Evolutionary conservation across 2,113 vertebrate genomes (phyloP).

Genomic region (Menura novaehollandiae): DNA sequence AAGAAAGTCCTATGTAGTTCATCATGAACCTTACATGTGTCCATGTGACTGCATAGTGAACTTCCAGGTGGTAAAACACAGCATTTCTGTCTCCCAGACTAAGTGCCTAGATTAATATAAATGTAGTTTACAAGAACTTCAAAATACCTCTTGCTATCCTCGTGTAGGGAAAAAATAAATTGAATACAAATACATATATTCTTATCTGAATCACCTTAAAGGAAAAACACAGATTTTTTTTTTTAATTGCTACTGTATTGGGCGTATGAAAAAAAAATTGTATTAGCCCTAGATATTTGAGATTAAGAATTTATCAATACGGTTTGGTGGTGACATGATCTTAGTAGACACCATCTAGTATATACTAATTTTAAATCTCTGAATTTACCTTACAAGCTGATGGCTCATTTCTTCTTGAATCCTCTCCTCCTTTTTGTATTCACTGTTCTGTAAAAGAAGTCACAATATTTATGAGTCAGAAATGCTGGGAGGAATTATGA

Average conservation of each 20-base stretch:
- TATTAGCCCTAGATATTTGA: background rate
- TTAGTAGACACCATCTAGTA: background rate
- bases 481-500: background rate
- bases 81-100: background rate
- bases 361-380: background rate
- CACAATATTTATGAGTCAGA: background rate
- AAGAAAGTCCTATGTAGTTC: background rate
- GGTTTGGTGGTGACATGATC: background rate
- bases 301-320: background rate
- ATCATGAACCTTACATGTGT: background rate
- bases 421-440: background rate
- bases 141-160: background rate
- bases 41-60: fast-evolving
- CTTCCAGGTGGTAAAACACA: background rate
- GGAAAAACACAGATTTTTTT: background rate
- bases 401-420: constrained; percentile 17
- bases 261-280: background rate
- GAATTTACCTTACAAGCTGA: background rate
- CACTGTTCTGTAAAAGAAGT: constrained; percentile 32
- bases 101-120: background rate
- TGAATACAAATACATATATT: background rate
- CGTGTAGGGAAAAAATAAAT: background rate
- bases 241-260: background rate
- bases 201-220: background rate
- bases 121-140: background rate